These are phyloP conservation scores for Stenichneumon culpator DNA, from an alignment of 2,888 invertebrate species.

Conservation along the genomic window DNA sequence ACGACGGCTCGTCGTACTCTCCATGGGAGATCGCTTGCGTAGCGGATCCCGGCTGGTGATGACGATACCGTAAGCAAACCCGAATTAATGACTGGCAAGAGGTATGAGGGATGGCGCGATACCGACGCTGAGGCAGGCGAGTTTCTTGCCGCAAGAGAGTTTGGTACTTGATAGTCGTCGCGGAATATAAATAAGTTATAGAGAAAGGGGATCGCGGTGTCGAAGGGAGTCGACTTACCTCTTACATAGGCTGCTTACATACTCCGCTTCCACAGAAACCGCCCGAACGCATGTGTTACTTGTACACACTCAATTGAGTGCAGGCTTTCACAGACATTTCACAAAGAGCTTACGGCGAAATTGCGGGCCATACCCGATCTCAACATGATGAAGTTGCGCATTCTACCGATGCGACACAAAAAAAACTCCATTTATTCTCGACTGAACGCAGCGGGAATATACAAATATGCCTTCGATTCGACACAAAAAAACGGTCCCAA, in stretches of 20 bases:
- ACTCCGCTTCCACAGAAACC: not conserved
- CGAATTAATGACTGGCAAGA: constrained; percentile 78
- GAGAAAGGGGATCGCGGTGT: constrained; percentile 6
- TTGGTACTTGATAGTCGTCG: constrained; percentile 34
- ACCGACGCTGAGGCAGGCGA: constrained; percentile 43
- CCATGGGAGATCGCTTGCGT: constrained; percentile 32
- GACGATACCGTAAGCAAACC: constrained; percentile 76
- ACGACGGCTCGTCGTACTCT: constrained; percentile 49
- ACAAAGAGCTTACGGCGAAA: not conserved
- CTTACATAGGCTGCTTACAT: not conserved
- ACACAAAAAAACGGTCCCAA: not conserved
- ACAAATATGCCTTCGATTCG: not conserved
- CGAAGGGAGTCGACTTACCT: not conserved
- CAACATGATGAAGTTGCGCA: not conserved
- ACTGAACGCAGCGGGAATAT: not conserved
- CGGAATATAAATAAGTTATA: constrained; percentile 36
- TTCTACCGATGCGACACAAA: not conserved
- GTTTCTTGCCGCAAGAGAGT: constrained; percentile 56
- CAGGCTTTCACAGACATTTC: not conserved
- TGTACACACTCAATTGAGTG: not conserved
- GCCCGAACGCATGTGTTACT: not conserved
- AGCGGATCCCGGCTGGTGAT: constrained; percentile 65
- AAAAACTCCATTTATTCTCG: not conserved
- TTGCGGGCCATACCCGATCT: not conserved
- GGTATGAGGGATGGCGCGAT: constrained; percentile 63